Evolutionary conservation across 2,113 vertebrate species (phyloP).

Genomic region (Taxidea taxus): DNA sequence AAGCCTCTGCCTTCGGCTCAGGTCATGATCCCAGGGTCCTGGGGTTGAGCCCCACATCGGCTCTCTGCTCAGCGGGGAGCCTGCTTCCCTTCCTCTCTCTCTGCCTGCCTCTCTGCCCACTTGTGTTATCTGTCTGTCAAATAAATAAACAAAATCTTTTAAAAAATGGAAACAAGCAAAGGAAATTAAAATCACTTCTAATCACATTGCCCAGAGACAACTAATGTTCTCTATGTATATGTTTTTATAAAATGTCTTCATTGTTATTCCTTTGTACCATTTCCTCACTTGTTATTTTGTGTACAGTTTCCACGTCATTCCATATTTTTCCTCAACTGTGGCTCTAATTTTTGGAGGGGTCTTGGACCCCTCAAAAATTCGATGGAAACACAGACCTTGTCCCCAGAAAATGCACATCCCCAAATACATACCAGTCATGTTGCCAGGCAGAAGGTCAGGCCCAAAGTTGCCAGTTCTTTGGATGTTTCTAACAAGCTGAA

Average conservation of each 20-base stretch:
- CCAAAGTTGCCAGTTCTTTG: background rate
- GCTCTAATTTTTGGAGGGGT: background rate
- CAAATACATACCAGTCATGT: background rate
- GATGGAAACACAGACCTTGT: background rate
- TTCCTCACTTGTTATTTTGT: background rate
- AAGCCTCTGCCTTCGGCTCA: too few relatives aligned
- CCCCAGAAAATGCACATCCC: background rate
- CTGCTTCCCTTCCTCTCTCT: too few relatives aligned
- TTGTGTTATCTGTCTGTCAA: too few relatives aligned
- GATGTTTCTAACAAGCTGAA: background rate
- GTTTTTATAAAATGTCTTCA: background rate
- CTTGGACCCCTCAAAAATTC: background rate
- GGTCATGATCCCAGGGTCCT: too few relatives aligned
- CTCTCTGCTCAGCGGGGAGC: too few relatives aligned
- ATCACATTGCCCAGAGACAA: background rate
- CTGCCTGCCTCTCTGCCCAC: too few relatives aligned
- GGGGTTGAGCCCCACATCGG: too few relatives aligned
- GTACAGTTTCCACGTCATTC: background rate
- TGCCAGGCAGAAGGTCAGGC: background rate
- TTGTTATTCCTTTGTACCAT: background rate
- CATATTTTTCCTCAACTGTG: background rate
- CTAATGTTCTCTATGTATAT: background rate
- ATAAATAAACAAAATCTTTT: too few relatives aligned
- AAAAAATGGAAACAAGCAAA: background rate
- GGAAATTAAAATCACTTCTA: constrained; percentile 18